Evolutionary conservation across 2,113 vertebrate genomes (phyloP), one percentile per base, ranked within the genome.

Genomic region (Myotis brandtii): DNA sequence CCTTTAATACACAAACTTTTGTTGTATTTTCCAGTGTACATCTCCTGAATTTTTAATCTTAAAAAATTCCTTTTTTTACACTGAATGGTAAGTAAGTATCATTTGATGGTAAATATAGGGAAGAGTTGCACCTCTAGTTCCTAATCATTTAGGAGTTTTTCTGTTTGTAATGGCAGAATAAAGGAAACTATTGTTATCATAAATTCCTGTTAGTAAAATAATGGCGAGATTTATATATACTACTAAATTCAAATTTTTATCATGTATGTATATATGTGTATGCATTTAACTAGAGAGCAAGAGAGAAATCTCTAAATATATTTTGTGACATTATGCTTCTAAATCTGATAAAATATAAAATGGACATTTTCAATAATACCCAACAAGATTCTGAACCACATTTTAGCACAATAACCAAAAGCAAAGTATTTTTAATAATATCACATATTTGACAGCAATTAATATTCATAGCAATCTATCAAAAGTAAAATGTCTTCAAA

Each of bases 261-360:
- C 76, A 93, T 52, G n/a, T 67, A 72, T 34, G 13, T 3, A 14
- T 17, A 7, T 3, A 32, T 32, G 32, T 30, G 37, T 54, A 37
- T 81, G 76, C 43, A 11, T 43, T 80, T 32, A 56, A 62, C 25
- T 82, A 64, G 1, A 82, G 27, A 87, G 27, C n/a, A 62, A 70
- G 56, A 50, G n/a, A 67, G 6, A 56, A 25, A 37, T 59, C 6
- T 80, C 14, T 52, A 66, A 54, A 54, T 30, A 25, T 82, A 18
- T 89, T 93, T 95, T 93, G 64, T 85, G 7, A 88, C 95, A 84
- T 67, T 27, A 77, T 82, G 37, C 30, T 75, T 76, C 73, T 59
- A 93, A 83, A 93, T 69, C 14, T 87, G 85, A 72, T 84, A 94
- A 80, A 91, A 77, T 59, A 81, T 82, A 93, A 94, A 82, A 80